Percentiles rank a stretch among this genome's conserved stretches.
Evolutionary conservation across 64 coral and sea anemone genomes (phyloP).

Genomic region (Trachythela sp.): DNA sequence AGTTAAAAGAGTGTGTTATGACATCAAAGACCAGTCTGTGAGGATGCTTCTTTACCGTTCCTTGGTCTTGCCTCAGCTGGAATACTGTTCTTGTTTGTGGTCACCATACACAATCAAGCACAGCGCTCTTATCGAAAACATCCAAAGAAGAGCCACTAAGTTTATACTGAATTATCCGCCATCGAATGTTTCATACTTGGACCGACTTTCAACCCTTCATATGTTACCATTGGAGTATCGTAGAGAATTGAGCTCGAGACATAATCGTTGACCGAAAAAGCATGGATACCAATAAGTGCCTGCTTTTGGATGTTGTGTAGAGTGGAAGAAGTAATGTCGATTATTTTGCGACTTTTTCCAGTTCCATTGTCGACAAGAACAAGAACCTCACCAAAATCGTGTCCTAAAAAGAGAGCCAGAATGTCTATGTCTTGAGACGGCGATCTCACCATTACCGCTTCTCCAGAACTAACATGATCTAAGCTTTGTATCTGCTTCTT

Average conservation of each 20-base stretch:
- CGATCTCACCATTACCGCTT: too few relatives aligned
- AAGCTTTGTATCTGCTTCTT: too few relatives aligned
- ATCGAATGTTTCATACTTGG: not conserved
- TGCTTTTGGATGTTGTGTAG: too few relatives aligned
- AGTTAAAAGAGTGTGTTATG: not conserved
- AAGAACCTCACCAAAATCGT: too few relatives aligned
- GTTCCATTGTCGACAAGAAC: too few relatives aligned
- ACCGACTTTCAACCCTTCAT: not conserved
- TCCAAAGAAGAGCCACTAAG: not conserved
- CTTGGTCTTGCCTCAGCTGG: not conserved
- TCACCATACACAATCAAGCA: not conserved
- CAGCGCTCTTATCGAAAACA: not conserved
- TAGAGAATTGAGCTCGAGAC: not conserved
- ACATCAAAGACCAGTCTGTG: not conserved
- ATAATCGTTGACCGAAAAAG: too few relatives aligned
- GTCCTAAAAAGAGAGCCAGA: too few relatives aligned
- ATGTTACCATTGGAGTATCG: not conserved
- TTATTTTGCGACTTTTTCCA: too few relatives aligned
- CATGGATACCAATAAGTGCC: too few relatives aligned
- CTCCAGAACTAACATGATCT: too few relatives aligned
- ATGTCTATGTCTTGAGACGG: too few relatives aligned
- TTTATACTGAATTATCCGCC: slow-evolving; percentile 2
- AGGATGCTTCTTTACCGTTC: not conserved
- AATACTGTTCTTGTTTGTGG: not conserved
- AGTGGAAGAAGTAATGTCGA: too few relatives aligned